Evolutionary conservation across 2,113 vertebrate genomes (phyloP).

Genomic region (Chelonoidis abingdonii): DNA sequence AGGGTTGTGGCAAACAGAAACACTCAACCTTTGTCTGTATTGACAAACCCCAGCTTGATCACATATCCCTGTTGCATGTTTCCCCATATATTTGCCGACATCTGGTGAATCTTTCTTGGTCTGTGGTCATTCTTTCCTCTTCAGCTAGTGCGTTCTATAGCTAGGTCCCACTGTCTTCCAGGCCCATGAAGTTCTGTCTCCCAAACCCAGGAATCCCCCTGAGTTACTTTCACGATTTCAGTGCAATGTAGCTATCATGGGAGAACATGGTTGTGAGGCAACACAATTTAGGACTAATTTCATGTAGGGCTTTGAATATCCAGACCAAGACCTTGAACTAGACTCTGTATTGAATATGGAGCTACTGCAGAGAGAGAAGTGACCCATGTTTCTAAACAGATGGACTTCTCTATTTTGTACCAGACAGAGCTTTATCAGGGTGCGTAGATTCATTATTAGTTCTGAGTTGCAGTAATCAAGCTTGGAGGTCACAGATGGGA

Average conservation of each 20-base stretch:
- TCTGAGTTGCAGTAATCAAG: neutral
- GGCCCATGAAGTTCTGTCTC: neutral
- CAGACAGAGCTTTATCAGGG: neutral
- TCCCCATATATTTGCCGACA: neutral
- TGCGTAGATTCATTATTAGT: neutral
- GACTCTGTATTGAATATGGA: neutral
- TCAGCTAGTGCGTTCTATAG: neutral
- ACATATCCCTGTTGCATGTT: neutral
- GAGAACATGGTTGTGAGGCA: neutral
- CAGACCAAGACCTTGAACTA: neutral
- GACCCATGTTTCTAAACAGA: neutral
- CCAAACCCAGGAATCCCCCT: neutral
- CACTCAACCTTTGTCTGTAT: neutral
- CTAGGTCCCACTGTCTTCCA: neutral
- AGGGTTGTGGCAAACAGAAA: neutral
- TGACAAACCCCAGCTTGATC: neutral
- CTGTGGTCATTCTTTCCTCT: neutral
- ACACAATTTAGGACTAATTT: neutral
- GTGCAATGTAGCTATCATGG: neutral
- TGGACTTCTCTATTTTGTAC: neutral
- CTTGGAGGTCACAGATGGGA: neutral
- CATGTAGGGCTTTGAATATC: neutral
- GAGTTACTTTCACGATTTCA: neutral
- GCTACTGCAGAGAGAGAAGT: neutral
- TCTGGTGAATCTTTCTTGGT: neutral